Conservation (phyloP, 1,140 invertebrate genomes). For the Euschistus heros region DNA sequence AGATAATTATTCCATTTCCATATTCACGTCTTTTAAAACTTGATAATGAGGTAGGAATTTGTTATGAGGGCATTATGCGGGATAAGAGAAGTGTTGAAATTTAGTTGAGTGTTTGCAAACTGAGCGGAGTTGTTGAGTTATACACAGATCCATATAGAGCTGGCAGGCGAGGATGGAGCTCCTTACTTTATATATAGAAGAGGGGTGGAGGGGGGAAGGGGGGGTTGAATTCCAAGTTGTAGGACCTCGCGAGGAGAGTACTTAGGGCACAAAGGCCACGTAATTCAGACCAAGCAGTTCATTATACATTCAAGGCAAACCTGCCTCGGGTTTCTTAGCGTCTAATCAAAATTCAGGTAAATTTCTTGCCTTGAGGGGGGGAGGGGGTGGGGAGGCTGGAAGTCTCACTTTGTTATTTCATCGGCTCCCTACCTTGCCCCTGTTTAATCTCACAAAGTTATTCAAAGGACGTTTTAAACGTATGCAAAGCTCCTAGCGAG, state of each 20-base stretch:
- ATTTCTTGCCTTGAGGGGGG: constrained; percentile 23
- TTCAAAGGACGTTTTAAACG: constrained; percentile 26
- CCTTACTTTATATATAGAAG: constrained; percentile 19
- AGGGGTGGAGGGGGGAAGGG: not conserved
- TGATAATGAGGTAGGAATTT: not conserved
- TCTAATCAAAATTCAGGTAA: constrained; percentile 28
- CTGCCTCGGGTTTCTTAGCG: constrained; percentile 24
- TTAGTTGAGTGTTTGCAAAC: constrained; percentile 14
- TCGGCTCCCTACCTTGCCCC: constrained; percentile 7
- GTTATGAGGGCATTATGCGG: not conserved
- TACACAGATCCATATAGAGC: constrained; percentile 6
- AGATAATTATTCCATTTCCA: no score
- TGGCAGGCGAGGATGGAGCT: not conserved
- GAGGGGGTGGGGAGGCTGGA: constrained; percentile 4
- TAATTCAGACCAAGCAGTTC: constrained; percentile 21
- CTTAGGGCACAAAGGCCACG: constrained; percentile 10
- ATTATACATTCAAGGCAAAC: constrained; percentile 25
- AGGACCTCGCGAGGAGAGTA: constrained; percentile 10
- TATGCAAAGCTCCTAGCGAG: constrained; percentile 24
- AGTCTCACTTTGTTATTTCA: constrained; percentile 25
- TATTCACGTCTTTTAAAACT: no score
- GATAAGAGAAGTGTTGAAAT: constrained; percentile 10
- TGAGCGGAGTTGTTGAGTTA: not conserved
- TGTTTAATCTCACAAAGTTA: constrained; percentile 28
- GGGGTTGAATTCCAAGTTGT: constrained; percentile 7